phyloP scores from a whole-genome alignment of 2,797 vertebrate species.

The Sylvilagus floridanus region DNA sequence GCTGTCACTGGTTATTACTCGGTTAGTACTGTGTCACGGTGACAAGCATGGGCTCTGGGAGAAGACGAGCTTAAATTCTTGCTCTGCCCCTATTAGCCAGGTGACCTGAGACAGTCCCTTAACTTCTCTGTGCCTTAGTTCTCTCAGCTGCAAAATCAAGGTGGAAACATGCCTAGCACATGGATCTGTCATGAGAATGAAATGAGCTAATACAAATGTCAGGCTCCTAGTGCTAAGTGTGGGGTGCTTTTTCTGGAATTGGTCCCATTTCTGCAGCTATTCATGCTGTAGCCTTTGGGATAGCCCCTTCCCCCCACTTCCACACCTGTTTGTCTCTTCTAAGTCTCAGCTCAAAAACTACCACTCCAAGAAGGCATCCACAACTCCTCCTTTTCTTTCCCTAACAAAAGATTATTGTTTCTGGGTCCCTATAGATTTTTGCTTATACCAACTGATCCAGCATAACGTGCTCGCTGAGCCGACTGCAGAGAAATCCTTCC shows the following conservation, averaged over 20 bases:
- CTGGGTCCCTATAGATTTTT: background rate
- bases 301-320: background rate
- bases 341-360: conserved; percentile 4
- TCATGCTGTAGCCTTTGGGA: background rate
- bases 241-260: background rate
- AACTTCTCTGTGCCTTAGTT: background rate
- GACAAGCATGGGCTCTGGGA: background rate
- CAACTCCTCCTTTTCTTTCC: background rate
- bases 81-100: background rate
- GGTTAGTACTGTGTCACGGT: background rate
- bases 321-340: background rate
- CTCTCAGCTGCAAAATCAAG: background rate
- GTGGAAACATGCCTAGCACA: background rate
- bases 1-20: background rate
- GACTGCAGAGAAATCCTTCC: background rate
- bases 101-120: background rate
- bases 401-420: background rate
- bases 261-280: background rate
- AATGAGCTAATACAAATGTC: background rate
- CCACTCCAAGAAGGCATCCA: background rate
- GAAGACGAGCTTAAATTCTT: background rate
- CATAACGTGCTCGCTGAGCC: background rate
- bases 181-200: background rate
- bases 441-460: background rate
- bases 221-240: background rate